phyloP scores from a whole-genome alignment of 2,797 vertebrate genomes.

The Fundulus diaphanus region DNA sequence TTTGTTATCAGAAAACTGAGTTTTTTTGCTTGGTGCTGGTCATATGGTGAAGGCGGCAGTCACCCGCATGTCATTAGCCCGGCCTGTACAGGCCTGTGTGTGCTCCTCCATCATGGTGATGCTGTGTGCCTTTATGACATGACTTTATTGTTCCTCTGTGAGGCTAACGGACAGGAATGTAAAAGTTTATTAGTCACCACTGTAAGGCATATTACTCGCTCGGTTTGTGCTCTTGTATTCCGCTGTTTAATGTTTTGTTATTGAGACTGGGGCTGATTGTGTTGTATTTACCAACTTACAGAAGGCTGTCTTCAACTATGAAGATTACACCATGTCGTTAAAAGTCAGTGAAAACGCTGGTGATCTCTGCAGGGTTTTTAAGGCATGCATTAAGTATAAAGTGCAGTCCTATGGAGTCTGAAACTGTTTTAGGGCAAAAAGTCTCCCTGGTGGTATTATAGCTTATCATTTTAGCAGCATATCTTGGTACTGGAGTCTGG shows the following conservation, averaged over 20 bases:
- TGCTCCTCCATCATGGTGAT: conserved; percentile 5
- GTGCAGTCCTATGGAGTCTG: not conserved
- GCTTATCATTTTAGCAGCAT: not conserved
- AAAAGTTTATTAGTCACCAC: conserved; percentile 42
- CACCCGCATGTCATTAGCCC: conserved; percentile 74
- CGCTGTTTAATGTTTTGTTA: conserved; percentile 1
- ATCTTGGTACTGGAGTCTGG: not conserved
- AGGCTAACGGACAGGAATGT: conserved; percentile 55
- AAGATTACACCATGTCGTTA: not conserved
- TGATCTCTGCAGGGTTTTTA: not conserved
- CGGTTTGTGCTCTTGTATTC: conserved; percentile 22
- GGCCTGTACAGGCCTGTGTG: conserved; percentile 33
- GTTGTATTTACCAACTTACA: not conserved
- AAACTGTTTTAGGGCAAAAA: not conserved
- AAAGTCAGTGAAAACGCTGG: not conserved
- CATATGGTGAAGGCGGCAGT: conserved; percentile 67
- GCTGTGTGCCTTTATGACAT: conserved; percentile 17
- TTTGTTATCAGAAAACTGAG: conserved; percentile 40
- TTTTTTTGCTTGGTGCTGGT: conserved; percentile 48
- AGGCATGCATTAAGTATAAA: not conserved
- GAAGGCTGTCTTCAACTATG: not conserved
- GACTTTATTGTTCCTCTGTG: conserved; percentile 35
- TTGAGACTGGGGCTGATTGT: not conserved
- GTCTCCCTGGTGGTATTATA: not conserved
- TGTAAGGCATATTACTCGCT: conserved; percentile 24